Conservation (phyloP, 1,140 invertebrate genomes). For the Lucilia cuprina region DNA sequence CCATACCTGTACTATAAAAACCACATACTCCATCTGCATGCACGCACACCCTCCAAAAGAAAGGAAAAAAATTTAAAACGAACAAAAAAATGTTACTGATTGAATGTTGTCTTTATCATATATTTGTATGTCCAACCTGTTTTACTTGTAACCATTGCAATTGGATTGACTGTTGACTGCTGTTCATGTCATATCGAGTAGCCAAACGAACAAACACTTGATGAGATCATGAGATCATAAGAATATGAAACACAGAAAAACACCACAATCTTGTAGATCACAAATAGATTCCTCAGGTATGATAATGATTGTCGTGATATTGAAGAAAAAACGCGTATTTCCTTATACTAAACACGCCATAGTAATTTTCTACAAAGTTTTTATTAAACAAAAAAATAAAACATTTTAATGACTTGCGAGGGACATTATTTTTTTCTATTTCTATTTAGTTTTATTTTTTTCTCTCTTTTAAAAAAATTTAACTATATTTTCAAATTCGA, state of each 20-base stretch:
- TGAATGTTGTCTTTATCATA: background rate
- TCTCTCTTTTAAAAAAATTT: too few species aligned
- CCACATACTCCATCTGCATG: background rate
- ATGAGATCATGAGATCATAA: background rate
- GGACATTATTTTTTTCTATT: background rate
- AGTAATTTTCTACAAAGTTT: background rate
- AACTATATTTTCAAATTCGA: too few species aligned
- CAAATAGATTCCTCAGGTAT: background rate
- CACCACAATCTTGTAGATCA: background rate
- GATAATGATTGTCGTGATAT: slow-evolving; percentile 14
- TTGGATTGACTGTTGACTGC: background rate
- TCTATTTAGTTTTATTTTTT: background rate
- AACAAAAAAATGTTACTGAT: background rate
- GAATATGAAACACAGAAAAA: background rate
- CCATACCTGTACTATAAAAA: background rate
- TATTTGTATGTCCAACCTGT: slow-evolving; percentile 6
- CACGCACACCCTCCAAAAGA: background rate
- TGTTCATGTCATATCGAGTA: background rate
- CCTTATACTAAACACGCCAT: background rate
- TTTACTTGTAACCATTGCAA: background rate
- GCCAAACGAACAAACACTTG: background rate
- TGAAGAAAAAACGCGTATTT: slow-evolving; percentile 3
- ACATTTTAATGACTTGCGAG: background rate
- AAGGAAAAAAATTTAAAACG: background rate
- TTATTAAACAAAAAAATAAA: background rate